Evolutionary conservation across 2,888 invertebrate genomes (phyloP).

Genomic region (Allolobophora icterica): DNA sequence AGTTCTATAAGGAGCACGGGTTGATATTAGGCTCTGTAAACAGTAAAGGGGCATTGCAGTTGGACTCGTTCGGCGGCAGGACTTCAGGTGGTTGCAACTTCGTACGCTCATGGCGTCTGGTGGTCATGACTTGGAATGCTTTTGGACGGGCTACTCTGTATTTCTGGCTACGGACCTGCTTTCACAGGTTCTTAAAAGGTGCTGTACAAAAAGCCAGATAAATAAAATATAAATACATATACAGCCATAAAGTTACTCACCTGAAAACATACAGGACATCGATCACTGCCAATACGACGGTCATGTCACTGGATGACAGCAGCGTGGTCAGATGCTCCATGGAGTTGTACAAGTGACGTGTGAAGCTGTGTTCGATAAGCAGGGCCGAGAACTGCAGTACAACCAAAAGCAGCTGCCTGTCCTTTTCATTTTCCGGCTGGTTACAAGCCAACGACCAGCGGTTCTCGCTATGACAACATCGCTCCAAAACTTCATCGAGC

Average conservation of each 20-base stretch:
- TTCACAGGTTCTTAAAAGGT: too few relatives aligned
- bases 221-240: too few relatives aligned
- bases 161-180: too few relatives aligned
- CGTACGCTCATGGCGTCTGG: too few relatives aligned
- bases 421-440: conserved; percentile 70
- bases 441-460: conserved; percentile 80
- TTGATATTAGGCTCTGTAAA: too few relatives aligned
- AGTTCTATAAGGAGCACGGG: too few relatives aligned
- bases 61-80: too few relatives aligned
- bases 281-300: conserved; percentile 81
- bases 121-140: too few relatives aligned
- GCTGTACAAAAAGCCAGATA: too few relatives aligned
- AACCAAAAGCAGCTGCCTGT: conserved; percentile 75
- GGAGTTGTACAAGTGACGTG: conserved; percentile 83
- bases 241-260: conserved; percentile 49
- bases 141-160: too few relatives aligned
- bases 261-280: conserved; percentile 84
- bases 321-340: conserved; percentile 82
- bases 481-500: conserved; percentile 74
- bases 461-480: conserved; percentile 73
- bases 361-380: conserved; percentile 85
- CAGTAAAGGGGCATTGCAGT: too few relatives aligned
- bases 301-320: conserved; percentile 81
- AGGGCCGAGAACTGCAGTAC: conserved; percentile 82
- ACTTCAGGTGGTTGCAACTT: too few relatives aligned